A percentile compares a stretch with the other conserved stretches of the same genome.
Conservation (phyloP, 53 echinoderm and acorn worm species). For the Holothuria scabra region DNA sequence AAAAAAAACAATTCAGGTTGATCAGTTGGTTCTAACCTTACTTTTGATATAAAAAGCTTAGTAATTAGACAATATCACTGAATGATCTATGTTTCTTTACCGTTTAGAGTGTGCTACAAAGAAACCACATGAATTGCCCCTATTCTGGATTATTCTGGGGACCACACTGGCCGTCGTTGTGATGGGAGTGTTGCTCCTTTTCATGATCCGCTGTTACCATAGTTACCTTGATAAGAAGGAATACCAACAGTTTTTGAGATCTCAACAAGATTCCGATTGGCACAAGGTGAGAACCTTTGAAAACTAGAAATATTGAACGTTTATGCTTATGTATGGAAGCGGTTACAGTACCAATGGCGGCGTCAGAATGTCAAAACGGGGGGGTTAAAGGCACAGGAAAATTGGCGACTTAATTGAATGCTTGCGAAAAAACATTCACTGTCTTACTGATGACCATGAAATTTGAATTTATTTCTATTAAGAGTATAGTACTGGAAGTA, state of each 20-base stretch:
- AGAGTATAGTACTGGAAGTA: too few relatives aligned
- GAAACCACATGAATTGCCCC: background rate
- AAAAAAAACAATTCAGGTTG: too few relatives aligned
- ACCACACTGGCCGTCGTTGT: background rate
- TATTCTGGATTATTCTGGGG: background rate
- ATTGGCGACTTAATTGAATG: too few relatives aligned
- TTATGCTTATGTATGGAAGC: too few relatives aligned
- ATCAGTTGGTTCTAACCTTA: too few relatives aligned
- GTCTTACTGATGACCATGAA: too few relatives aligned
- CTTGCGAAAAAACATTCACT: too few relatives aligned
- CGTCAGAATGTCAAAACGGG: too few relatives aligned
- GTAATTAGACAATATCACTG: background rate
- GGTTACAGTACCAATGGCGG: too few relatives aligned
- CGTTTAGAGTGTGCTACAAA: slow-evolving; percentile 3
- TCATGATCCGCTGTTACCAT: background rate
- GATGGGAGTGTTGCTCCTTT: background rate
- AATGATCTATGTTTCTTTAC: background rate
- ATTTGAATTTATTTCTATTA: too few relatives aligned
- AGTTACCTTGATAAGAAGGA: slow-evolving; percentile 26
- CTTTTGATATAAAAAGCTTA: too few relatives aligned
- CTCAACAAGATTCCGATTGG: slow-evolving; percentile 10
- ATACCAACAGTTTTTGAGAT: slow-evolving; percentile 8
- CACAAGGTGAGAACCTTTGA: slow-evolving; percentile 32
- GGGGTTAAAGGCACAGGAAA: too few relatives aligned
- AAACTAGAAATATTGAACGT: background rate